Base-by-base conservation (phyloP, 2,113 vertebrate species). In the Bubo scandiacus region DNA sequence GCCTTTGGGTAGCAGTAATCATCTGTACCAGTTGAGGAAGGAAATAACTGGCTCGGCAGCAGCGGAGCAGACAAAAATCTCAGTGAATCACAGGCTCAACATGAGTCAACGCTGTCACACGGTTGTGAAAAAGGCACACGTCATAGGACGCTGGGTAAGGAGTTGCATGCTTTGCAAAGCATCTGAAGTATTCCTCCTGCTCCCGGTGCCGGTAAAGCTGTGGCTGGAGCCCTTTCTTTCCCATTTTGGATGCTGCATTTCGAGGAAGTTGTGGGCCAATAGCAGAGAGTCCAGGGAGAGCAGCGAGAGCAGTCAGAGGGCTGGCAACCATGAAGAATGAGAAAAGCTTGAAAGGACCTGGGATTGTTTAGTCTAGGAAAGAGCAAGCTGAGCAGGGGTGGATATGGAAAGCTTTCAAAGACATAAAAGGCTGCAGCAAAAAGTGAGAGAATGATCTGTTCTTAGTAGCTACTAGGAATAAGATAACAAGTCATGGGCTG, bases 351-450 rank as follows among this genome's bases (percentile, higher is more conserved):
- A 57, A 88, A 62, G 89, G 70, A 91, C 59, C 16, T 4, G 8
- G 36, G 74, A 65, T 90, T 97, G 96, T 96, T 97, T 96, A 96
- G 96, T 97, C 96, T 96, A 92, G 74, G 62, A 81, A 65, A 10
- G 59, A 83, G 27, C 47, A 78, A 49, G 72, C 86, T 84, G 73
- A 55, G 47, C 9, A 15, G 4, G n/a, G 34, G 23, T 14, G 15
- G 13, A 47, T 84, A 58, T 9, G 54, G 61, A 79, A 85, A 81
- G 34, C 62, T 91, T 89, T 91, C 87, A 61, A 57, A 81, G 84
- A 75, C 93, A 72, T 90, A 89, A 95, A 96, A 96, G 81, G 91
- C 89, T 81, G 59, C 61, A 89, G 73, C 3, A 4, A 47, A 78
- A 95, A 81, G 83, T 40, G 49, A 79, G 70, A 70, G 66, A 75